These are phyloP conservation scores for Zosterops japonicus DNA, from an alignment of 2,113 vertebrate genomes.

Conservation along the genomic window DNA sequence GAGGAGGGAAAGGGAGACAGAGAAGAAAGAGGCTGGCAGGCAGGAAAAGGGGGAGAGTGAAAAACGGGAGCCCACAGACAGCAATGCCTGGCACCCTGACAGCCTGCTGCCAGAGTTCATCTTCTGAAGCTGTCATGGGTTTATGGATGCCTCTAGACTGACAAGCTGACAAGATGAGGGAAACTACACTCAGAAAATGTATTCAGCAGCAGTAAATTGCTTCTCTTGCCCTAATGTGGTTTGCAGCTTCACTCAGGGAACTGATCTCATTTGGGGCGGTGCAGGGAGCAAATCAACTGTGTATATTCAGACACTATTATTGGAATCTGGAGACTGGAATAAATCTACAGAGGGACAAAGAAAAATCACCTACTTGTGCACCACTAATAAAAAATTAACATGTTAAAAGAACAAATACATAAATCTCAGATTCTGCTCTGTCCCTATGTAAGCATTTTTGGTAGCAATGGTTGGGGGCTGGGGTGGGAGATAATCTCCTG, in stretches of 20 bases:
- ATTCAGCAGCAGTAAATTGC: conserved; percentile 28
- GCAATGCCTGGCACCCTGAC: conserved; percentile 14
- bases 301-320: neutral
- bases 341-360: neutral
- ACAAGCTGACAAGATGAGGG: conserved; percentile 19
- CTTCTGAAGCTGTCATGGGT: conserved; percentile 4
- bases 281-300: neutral
- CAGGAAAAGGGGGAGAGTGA: neutral
- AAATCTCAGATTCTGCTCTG: neutral
- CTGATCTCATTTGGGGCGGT: neutral
- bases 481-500: neutral
- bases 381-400: neutral
- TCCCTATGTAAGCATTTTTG: neutral
- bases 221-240: neutral
- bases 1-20: neutral
- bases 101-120: neutral
- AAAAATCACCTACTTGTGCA: neutral
- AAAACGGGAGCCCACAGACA: neutral
- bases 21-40: neutral
- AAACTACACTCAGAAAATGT: neutral
- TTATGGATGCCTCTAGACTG: conserved; percentile 38
- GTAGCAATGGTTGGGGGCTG: neutral
- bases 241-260: neutral
- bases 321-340: neutral
- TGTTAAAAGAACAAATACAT: neutral